Evolutionary conservation across 2,797 vertebrate species (phyloP).

Genomic region (Eupleurogrammus muticus): DNA sequence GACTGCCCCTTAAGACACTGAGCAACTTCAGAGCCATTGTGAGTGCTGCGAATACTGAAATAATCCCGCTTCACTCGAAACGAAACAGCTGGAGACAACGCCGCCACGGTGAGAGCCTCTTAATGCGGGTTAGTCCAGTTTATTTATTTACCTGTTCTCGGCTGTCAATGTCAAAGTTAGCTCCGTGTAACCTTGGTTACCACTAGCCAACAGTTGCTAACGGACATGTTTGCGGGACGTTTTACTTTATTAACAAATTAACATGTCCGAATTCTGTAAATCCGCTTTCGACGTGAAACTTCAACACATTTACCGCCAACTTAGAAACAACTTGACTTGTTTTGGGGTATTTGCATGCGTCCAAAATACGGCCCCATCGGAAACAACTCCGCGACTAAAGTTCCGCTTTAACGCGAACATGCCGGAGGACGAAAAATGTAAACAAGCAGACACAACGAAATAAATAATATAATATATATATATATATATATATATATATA

Average conservation of each 20-base stretch:
- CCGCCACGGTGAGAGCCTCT: no score
- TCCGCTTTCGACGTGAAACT: background rate
- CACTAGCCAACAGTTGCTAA: rapidly evolving
- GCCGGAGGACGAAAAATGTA: no score
- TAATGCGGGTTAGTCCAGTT: no score
- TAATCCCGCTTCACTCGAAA: background rate
- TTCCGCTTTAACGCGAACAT: constrained; percentile 56
- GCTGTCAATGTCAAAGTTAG: constrained; percentile 49
- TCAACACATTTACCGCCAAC: rapidly evolving
- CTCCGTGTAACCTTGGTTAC: constrained; percentile 7
- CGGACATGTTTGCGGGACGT: background rate
- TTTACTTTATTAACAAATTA: rapidly evolving
- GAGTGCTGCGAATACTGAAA: no score
- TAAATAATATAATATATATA: no score
- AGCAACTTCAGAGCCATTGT: constrained; percentile 58
- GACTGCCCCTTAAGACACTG: constrained; percentile 30
- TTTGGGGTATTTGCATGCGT: background rate
- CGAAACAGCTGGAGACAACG: background rate
- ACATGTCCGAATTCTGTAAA: background rate
- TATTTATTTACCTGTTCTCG: background rate
- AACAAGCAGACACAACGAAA: no score
- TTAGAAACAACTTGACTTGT: background rate
- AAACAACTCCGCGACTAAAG: constrained; percentile 37
- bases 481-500: no score
- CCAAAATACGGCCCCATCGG: constrained; percentile 24